A percentile compares a stretch with the other conserved stretches of the same genome.
phyloP scores from a whole-genome alignment of 2,888 invertebrate genomes.

The Marronus borbonicus region DNA sequence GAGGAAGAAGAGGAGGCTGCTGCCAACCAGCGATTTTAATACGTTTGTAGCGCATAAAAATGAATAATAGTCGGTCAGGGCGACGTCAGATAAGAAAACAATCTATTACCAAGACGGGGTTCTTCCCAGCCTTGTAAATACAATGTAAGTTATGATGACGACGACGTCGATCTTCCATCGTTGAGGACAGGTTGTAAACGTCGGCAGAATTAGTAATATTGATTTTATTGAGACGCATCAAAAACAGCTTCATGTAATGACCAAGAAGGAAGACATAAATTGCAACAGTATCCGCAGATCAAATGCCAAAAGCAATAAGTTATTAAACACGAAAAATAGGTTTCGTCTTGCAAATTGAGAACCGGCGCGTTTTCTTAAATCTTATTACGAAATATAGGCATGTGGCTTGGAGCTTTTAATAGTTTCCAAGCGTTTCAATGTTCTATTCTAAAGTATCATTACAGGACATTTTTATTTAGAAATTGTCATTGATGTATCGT shows the following conservation, averaged over 20 bases:
- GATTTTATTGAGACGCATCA: conserved; percentile 18
- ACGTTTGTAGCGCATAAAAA: conserved; percentile 46
- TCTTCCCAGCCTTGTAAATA: conserved; percentile 41
- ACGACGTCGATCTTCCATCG: conserved; percentile 35
- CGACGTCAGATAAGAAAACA: conserved; percentile 50
- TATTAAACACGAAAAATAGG: background rate
- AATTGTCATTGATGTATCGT: too few species aligned
- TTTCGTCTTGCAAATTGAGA: background rate
- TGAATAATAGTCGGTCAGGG: conserved; percentile 48
- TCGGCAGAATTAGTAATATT: conserved; percentile 32
- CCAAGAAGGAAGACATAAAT: background rate
- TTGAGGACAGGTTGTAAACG: conserved; percentile 7
- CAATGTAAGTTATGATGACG: conserved; percentile 41
- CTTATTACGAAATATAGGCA: too few species aligned
- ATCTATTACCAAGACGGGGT: conserved; percentile 44
- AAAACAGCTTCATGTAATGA: background rate
- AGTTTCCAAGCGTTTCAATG: too few species aligned
- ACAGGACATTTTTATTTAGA: too few species aligned
- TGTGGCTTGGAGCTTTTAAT: too few species aligned
- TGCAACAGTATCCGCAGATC: background rate
- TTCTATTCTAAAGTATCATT: too few species aligned
- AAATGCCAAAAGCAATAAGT: background rate
- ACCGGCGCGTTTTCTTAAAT: too few species aligned
- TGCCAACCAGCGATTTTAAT: conserved; percentile 42
- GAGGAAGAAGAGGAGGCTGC: conserved; percentile 8